Percentiles rank a stretch among this genome's conserved stretches.
phyloP scores from a whole-genome alignment of 2,113 vertebrate species.

The Proterorhinus semilunaris region DNA sequence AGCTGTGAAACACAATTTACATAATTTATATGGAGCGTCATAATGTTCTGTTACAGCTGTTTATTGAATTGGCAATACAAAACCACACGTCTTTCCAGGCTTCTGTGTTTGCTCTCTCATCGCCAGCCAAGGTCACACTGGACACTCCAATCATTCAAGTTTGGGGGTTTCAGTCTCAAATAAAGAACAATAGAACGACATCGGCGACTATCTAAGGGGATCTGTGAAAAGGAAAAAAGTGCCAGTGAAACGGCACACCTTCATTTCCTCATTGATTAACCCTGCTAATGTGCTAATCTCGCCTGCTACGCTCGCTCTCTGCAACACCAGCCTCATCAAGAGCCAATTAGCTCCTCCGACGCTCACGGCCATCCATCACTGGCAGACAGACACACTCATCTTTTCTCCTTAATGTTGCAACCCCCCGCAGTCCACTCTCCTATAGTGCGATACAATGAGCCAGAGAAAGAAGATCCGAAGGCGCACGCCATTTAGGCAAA shows the following conservation, averaged over 20 bases:
- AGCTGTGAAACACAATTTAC: too few relatives aligned
- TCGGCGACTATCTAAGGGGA: neutral
- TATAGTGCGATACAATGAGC: constrained; percentile 30
- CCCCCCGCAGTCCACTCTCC: constrained; percentile 59
- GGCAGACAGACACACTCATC: constrained; percentile 68
- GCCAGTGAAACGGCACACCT: constrained; percentile 57
- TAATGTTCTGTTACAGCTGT: too few relatives aligned
- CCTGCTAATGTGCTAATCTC: constrained; percentile 72
- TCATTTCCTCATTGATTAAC: constrained; percentile 71
- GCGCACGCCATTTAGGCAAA: constrained; percentile 26
- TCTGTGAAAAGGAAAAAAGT: constrained; percentile 17
- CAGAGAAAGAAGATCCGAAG: constrained; percentile 5
- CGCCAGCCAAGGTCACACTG: too few relatives aligned
- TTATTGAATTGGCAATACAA: too few relatives aligned
- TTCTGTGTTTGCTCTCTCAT: too few relatives aligned
- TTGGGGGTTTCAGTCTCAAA: too few relatives aligned
- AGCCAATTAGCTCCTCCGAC: constrained; percentile 70
- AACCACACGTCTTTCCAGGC: too few relatives aligned
- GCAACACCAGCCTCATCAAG: constrained; percentile 74
- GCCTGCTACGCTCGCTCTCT: constrained; percentile 58
- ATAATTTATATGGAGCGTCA: too few relatives aligned
- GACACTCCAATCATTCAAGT: too few relatives aligned
- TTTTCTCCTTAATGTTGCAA: constrained; percentile 63
- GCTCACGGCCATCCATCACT: constrained; percentile 72
- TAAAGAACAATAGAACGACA: neutral